Evolutionary conservation across 2,113 vertebrate genomes (phyloP), one percentile per base, ranked within the genome.

Genomic region (Tupaia chinensis): DNA sequence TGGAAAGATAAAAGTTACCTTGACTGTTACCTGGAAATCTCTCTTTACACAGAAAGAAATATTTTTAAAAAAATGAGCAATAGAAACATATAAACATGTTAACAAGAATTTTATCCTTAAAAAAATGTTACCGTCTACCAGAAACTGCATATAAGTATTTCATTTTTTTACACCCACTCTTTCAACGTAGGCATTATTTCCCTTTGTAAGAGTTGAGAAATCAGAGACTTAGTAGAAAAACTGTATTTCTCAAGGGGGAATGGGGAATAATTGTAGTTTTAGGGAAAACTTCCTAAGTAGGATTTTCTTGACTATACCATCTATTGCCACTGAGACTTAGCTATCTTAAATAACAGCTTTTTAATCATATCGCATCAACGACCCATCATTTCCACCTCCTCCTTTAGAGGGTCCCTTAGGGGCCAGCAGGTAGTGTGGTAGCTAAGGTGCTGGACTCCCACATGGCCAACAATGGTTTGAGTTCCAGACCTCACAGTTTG

Each of bases 11-110:
- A 76, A 77, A 44, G 3, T 22, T 87, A 12, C 5, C 9, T 66
- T 79, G 23, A 13, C 13, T 95, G 76, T 95, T n/a, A 81, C 20
- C n/a, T 87, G 25, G 17, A 76, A 89, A 66, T 20, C 20, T 73
- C 34, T 44, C 53, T 68, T 65, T 22, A 85, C 10, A 83, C 0
- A 87, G 4, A 77, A 69, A 85, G 44, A 83, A 34, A 19, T 56
- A 79, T n/a, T 32, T 95, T 13, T 70, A 3, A 80, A 68, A 2
- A 80, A 83, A 69, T 9, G 4, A 29, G 17, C 25, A 20, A n/a
- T 15, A 27, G 65, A 92, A 82, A 87, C 11, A 94, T 16, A 72
- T 1, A 79, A 89, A 69, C 6, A 83, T 63, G 60, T 88, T 12
- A 84, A 92, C 65, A 73, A 73, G 14, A 74, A 44, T 78, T 76